These are phyloP conservation scores for Tethea ocularis DNA, from an alignment of 2,888 invertebrate genomes.

Conservation along the genomic window DNA sequence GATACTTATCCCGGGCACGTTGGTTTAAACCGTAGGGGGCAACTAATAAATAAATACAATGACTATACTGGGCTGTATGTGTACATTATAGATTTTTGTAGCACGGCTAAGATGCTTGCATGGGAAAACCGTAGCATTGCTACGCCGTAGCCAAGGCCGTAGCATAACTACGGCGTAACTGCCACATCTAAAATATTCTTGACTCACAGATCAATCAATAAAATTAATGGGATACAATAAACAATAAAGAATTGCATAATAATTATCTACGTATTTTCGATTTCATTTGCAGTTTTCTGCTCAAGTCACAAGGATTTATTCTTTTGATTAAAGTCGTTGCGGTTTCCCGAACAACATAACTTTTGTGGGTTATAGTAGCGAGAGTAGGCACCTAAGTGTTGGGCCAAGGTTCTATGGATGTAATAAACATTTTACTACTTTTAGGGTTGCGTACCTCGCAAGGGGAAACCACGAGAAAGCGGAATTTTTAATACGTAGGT, in stretches of 20 bases:
- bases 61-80: background rate
- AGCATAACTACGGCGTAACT: background rate
- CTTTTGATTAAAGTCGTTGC: conserved; percentile 6
- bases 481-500: conserved; percentile 1
- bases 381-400: conserved; percentile 1
- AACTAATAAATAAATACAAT: background rate
- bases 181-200: background rate
- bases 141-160: background rate
- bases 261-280: background rate
- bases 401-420: conserved; percentile 9
- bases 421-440: conserved; percentile 10
- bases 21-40: too few relatives aligned
- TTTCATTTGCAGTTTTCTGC: background rate
- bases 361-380: background rate
- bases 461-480: conserved; percentile 2
- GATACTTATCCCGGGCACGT: too few relatives aligned
- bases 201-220: background rate
- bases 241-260: background rate
- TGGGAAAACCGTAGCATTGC: background rate
- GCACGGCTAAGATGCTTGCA: background rate
- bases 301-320: background rate
- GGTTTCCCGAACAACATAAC: conserved; percentile 5
- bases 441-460: conserved; percentile 8
- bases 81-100: background rate
- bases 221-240: background rate